Evolutionary conservation across 2,797 vertebrate species (phyloP).

Genomic region (Diplodus puntazzo): DNA sequence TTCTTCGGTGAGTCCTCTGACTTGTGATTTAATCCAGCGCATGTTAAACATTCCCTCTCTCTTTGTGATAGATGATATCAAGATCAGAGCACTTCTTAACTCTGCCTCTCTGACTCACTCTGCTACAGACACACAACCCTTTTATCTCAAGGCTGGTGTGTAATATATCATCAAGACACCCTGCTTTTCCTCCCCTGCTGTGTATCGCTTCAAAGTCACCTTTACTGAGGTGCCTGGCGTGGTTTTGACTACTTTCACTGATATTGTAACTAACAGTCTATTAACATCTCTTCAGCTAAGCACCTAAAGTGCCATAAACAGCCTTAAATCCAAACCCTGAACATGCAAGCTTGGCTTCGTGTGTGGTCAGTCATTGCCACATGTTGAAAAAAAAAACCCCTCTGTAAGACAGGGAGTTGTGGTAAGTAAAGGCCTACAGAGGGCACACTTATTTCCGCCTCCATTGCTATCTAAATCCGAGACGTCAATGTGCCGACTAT

Average conservation of each 20-base stretch:
- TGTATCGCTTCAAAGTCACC: constrained; percentile 72
- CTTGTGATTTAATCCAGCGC: constrained; percentile 37
- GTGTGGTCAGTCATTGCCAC: constrained; percentile 37
- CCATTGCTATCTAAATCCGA: no score
- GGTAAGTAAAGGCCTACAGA: constrained; percentile 1
- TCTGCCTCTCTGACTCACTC: constrained; percentile 45
- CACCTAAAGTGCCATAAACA: constrained; percentile 2
- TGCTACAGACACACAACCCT: constrained; percentile 47
- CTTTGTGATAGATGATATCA: constrained; percentile 49
- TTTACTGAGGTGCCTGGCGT: constrained; percentile 44
- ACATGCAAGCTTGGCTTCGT: not conserved
- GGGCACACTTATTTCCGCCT: no score
- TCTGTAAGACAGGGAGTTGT: constrained; percentile 7
- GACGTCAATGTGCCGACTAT: no score
- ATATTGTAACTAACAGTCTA: constrained; percentile 48
- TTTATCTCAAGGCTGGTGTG: constrained; percentile 72
- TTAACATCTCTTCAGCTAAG: constrained; percentile 42
- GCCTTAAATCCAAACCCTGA: constrained; percentile 38
- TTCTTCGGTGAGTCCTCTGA: constrained; percentile 20
- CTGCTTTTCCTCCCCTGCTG: constrained; percentile 35
- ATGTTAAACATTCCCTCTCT: constrained; percentile 41
- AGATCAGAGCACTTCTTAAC: constrained; percentile 60
- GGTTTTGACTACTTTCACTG: constrained; percentile 53
- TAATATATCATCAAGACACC: constrained; percentile 69
- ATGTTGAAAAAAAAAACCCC: constrained; percentile 36